Percentiles rank a stretch among this genome's conserved stretches.
These are phyloP conservation scores for Coturnix japonica DNA, from an alignment of 2,113 vertebrate genomes.

Conservation along the genomic window DNA sequence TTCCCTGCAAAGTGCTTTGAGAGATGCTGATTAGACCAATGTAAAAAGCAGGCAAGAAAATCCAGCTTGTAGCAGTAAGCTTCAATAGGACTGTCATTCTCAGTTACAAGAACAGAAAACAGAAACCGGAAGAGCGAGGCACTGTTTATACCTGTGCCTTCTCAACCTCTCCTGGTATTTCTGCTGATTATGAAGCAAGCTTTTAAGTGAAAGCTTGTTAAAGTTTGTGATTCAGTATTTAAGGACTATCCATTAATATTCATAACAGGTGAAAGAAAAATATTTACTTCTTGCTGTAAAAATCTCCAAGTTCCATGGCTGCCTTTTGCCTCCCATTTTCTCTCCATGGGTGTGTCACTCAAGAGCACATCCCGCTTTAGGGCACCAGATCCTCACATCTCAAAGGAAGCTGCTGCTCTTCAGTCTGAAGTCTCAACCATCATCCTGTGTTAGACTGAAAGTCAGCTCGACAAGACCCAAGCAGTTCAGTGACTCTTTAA, in stretches of 20 bases:
- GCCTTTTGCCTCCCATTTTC: background rate
- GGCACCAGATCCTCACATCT: background rate
- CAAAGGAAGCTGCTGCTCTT: background rate
- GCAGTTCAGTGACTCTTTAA: background rate
- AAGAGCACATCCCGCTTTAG: background rate
- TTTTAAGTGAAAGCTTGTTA: background rate
- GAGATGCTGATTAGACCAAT: background rate
- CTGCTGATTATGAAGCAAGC: background rate
- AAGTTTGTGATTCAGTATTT: background rate
- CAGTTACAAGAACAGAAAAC: conserved; percentile 8
- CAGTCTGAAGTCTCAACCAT: background rate
- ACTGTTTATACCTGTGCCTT: background rate
- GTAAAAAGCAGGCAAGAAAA: background rate
- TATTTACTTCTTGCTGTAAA: background rate
- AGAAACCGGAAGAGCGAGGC: background rate
- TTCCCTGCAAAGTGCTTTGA: background rate
- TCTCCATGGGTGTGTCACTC: background rate
- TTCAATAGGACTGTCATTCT: conserved; percentile 13
- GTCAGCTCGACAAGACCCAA: background rate
- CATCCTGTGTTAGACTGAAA: background rate
- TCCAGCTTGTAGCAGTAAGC: background rate
- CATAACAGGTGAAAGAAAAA: background rate
- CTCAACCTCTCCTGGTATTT: background rate
- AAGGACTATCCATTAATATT: background rate
- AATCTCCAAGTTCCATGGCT: background rate